Conservation (phyloP, 2,888 invertebrate species). For the Diloba caeruleocephala region DNA sequence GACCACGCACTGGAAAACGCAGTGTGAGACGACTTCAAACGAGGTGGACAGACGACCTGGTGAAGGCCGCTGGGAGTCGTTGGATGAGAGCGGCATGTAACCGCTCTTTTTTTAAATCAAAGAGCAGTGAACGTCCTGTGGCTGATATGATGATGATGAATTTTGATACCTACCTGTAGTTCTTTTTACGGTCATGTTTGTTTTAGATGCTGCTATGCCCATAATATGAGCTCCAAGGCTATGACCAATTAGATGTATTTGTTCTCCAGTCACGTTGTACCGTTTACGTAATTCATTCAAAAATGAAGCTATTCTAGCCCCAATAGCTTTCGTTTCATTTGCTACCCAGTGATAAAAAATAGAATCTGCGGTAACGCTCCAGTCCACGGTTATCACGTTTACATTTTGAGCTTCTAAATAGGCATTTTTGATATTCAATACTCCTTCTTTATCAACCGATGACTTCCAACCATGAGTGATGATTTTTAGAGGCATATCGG, state of each 20-base stretch:
- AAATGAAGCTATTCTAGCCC: constrained; percentile 61
- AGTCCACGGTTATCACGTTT: constrained; percentile 81
- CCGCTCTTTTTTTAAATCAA: no score
- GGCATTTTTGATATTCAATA: constrained; percentile 75
- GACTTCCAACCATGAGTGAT: constrained; percentile 88
- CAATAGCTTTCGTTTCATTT: constrained; percentile 63
- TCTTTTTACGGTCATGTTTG: constrained; percentile 56
- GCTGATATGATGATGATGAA: no score
- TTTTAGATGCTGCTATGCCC: constrained; percentile 67
- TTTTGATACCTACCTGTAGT: constrained; percentile 63
- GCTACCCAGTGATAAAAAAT: constrained; percentile 70
- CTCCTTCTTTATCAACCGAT: constrained; percentile 69
- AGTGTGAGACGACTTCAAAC: no score
- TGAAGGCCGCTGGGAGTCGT: no score
- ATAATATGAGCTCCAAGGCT: constrained; percentile 76
- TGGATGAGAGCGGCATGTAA: no score
- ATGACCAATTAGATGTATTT: constrained; percentile 72
- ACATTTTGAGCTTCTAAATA: constrained; percentile 74
- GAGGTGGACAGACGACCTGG: no score
- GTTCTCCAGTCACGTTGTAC: constrained; percentile 62
- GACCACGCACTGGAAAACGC: no score
- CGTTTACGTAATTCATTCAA: constrained; percentile 54
- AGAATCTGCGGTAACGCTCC: constrained; percentile 68
- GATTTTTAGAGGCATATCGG: constrained; percentile 72
- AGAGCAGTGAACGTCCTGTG: no score